Conservation (phyloP, 1,140 invertebrate genomes). For the Melanaphis sacchari region DNA sequence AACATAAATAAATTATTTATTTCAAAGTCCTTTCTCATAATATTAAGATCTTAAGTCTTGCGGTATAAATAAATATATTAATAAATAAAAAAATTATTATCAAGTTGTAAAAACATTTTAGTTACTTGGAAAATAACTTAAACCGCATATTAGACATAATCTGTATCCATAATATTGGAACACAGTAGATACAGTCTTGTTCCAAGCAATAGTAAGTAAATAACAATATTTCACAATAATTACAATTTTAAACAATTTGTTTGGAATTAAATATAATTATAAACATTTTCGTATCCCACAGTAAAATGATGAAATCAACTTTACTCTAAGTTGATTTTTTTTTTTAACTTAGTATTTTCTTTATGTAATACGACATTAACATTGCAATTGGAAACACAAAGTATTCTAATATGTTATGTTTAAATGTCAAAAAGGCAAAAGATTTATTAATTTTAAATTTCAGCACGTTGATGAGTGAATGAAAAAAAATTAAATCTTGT, state of each 20-base stretch:
- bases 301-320: conserved; percentile 38
- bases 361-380: conserved; percentile 3
- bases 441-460: conserved; percentile 36
- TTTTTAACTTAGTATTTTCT: not conserved
- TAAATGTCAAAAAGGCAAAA: not conserved
- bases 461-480: not conserved
- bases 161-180: not conserved
- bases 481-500: conserved; percentile 19
- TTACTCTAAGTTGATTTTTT: conserved; percentile 4
- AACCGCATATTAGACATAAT: conserved; percentile 33
- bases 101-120: conserved; percentile 45
- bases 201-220: conserved; percentile 51
- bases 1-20: conserved; percentile 51
- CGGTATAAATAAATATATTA: conserved; percentile 41
- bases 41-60: conserved; percentile 37
- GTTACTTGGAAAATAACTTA: conserved; percentile 51
- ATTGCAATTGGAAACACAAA: not conserved
- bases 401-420: not conserved
- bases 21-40: conserved; percentile 48
- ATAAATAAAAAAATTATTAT: conserved; percentile 49
- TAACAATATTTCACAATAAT: conserved; percentile 46
- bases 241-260: conserved; percentile 46
- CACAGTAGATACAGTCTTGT: conserved; percentile 56
- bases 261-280: conserved; percentile 46
- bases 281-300: conserved; percentile 44